phyloP scores from a whole-genome alignment of 2,113 vertebrate genomes.

The Cercopithecus mona region DNA sequence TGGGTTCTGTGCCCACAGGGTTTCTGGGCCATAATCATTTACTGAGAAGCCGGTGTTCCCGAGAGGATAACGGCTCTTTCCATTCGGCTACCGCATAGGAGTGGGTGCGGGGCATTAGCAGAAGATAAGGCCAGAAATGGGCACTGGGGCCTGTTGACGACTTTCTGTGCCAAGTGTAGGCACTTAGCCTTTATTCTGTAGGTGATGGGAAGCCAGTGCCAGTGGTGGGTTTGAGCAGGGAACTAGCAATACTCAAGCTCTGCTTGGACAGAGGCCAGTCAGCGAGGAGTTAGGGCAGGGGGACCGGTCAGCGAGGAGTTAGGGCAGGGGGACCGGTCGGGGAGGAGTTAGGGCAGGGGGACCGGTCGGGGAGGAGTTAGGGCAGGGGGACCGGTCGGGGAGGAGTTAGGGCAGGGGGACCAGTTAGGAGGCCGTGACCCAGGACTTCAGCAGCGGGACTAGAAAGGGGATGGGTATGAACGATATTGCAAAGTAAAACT shows the following conservation, averaged over 20 bases:
- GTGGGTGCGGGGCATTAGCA: too few species aligned
- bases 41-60: background rate
- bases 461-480: background rate
- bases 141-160: background rate
- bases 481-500: background rate
- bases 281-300: too few species aligned
- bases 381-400: too few species aligned
- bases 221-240: background rate
- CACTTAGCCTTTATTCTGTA: background rate
- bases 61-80: background rate
- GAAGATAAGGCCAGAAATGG: background rate
- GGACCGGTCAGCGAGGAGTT: too few species aligned
- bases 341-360: too few species aligned
- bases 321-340: too few species aligned
- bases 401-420: too few species aligned
- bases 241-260: background rate
- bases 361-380: too few species aligned
- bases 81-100: background rate
- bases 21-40: background rate
- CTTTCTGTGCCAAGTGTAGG: rapidly evolving
- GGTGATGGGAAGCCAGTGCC: background rate
- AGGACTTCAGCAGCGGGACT: background rate
- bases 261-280: too few species aligned
- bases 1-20: background rate
- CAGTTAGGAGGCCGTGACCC: background rate